phyloP scores from a whole-genome alignment of 2,113 vertebrate species.

The Archocentrus centrarchus region DNA sequence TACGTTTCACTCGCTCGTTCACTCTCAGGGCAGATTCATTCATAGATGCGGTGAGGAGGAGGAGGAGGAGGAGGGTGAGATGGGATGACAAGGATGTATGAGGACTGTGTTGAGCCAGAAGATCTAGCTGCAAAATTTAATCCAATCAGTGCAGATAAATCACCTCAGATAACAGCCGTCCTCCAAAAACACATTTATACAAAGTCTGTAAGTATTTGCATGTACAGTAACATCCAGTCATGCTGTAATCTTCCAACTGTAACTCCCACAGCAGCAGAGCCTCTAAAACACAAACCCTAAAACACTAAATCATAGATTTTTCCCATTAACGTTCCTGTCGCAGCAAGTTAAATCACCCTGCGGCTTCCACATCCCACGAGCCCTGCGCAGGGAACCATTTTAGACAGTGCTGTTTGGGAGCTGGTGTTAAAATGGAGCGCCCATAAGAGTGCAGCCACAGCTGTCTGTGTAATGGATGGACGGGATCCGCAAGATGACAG shows the following conservation, averaged over 20 bases:
- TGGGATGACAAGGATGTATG: conserved; percentile 12
- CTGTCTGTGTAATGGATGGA: conserved; percentile 57
- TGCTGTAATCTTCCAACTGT: neutral
- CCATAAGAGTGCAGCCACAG: conserved; percentile 31
- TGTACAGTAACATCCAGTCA: neutral
- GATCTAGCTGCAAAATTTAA: neutral
- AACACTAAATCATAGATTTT: conserved; percentile 40
- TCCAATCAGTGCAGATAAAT: neutral
- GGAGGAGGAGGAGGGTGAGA: conserved; percentile 3
- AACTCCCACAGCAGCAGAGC: neutral
- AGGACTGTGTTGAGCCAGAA: conserved; percentile 10
- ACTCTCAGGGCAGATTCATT: conserved; percentile 48
- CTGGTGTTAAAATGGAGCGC: conserved; percentile 52
- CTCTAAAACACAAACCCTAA: neutral
- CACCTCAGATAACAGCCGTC: neutral
- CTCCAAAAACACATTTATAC: neutral
- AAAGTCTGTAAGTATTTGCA: neutral
- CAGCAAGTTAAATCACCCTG: conserved; percentile 39
- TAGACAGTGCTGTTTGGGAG: conserved; percentile 1
- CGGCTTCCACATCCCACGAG: neutral
- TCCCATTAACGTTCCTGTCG: conserved; percentile 46
- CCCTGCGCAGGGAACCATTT: conserved; percentile 40
- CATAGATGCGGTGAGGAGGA: conserved; percentile 50
- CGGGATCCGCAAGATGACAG: conserved; percentile 38
- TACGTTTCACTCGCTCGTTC: neutral